Evolutionary conservation across 2,797 vertebrate genomes (phyloP), one percentile per base, ranked within the genome.

Genomic region (Poeciliopsis gracilis): DNA sequence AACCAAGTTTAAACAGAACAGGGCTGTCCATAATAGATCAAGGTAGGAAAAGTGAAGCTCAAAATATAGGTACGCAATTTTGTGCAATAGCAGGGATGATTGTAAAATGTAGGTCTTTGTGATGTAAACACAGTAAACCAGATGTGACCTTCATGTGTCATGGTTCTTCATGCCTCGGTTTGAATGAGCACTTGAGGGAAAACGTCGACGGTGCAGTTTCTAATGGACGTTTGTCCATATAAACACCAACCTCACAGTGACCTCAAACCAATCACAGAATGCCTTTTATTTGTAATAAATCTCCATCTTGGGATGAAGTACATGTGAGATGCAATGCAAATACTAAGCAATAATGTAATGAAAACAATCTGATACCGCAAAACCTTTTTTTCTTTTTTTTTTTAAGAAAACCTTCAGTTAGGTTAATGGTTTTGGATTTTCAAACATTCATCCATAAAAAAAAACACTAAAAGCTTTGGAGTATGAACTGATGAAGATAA

Each of bases 1-100:
- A 93, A 94, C 86, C 49, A 77, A 83, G 16, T 83, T 91, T 92
- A 84, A 87, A 86, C 87, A 86, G 92, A 90, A 91, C 79, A 86
- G 81, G 57, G 25, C 79, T 81, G 92, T 92, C 89, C 89, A 93
- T 92, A 93, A 91, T 88, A 91, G 92, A 94, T 92, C 91, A 91
- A 93, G 90, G 90, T 84, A 73, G 67, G n/a, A n/a, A 79, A 87
- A 47, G 28, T 16, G 36, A n/a, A 79, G 86, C 80, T 81, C 75
- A 76, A 85, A 90, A 88, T 88, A 86, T 74, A 89, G 78, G 88
- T 75, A 81, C 83, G 93, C 84, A 93, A 92, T 89, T 91, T 84
- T 80, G 82, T 92, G 91, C 91, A 94, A 93, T 85, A 83, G 77
- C n/a, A 11, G 76, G 82, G 63, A 84, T 45, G 73, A 82, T 82